Conservation (phyloP, 2,797 vertebrate species). For the Cynopterus sphinx region DNA sequence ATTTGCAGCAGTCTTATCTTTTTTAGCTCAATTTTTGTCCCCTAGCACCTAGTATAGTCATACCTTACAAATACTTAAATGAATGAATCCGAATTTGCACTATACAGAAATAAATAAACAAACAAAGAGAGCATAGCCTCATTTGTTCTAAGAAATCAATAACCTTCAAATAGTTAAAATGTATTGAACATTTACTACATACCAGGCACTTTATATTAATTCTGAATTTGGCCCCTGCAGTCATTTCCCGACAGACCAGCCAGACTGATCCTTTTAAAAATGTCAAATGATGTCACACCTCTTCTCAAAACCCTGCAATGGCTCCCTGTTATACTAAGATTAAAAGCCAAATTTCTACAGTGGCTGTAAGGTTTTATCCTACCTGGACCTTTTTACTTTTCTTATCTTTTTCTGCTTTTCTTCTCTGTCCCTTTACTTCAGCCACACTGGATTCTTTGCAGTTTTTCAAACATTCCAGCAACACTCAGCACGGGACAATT, state of each 20-base stretch:
- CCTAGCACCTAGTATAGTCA: neutral
- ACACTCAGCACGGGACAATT: neutral
- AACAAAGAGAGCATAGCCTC: neutral
- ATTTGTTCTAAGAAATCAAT: conserved; percentile 1
- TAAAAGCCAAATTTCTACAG: neutral
- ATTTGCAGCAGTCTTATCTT: neutral
- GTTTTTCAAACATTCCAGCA: neutral
- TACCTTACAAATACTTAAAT: neutral
- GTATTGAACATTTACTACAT: neutral
- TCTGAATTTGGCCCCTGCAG: neutral
- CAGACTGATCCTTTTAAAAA: neutral
- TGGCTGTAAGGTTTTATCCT: neutral
- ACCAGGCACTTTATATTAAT: neutral
- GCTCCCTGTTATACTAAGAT: neutral
- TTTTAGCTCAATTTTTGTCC: neutral
- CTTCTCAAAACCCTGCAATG: neutral
- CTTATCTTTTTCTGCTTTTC: neutral
- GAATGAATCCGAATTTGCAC: neutral
- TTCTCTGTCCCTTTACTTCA: neutral
- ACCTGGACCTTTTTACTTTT: neutral
- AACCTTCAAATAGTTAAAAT: neutral
- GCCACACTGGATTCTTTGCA: neutral
- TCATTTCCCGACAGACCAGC: neutral
- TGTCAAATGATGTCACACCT: neutral
- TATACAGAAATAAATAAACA: neutral